A percentile compares a stretch with the other conserved stretches of the same genome.
Evolutionary conservation across 2,888 invertebrate genomes (phyloP).

Genomic region (Plebejus melissa): DNA sequence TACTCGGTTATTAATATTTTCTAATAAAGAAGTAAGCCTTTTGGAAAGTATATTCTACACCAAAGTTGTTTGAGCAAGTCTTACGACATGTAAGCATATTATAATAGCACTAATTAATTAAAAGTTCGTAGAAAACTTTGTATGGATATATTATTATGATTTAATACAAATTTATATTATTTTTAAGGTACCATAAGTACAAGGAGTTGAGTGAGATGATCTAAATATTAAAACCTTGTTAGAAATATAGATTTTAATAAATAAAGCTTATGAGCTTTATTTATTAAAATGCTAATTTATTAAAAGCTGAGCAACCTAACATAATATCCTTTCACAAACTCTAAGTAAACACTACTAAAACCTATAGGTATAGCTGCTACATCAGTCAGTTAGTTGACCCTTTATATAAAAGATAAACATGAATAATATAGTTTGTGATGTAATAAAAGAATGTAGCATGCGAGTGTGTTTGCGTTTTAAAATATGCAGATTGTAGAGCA

Average conservation of each 20-base stretch:
- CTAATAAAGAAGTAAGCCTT: not conserved
- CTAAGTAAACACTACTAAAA: not conserved
- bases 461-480: conserved; percentile 6
- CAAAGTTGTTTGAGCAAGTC: not conserved
- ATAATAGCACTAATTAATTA: not conserved
- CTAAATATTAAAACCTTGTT: not conserved
- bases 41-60: not conserved
- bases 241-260: not conserved
- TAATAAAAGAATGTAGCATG: not conserved
- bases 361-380: not conserved
- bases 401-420: not conserved
- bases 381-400: not conserved
- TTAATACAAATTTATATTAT: no score
- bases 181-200: not conserved
- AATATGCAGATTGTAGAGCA: conserved; percentile 20
- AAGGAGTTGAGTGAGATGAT: not conserved
- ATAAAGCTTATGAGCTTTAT: not conserved
- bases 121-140: not conserved
- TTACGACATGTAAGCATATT: not conserved
- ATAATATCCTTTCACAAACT: not conserved
- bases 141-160: not conserved
- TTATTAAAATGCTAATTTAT: no score
- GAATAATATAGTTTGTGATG: not conserved
- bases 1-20: conserved; percentile 25
- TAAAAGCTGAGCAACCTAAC: no score